These are phyloP conservation scores for Sinella curviseta DNA, from an alignment of 1,140 invertebrate genomes.

Conservation along the genomic window DNA sequence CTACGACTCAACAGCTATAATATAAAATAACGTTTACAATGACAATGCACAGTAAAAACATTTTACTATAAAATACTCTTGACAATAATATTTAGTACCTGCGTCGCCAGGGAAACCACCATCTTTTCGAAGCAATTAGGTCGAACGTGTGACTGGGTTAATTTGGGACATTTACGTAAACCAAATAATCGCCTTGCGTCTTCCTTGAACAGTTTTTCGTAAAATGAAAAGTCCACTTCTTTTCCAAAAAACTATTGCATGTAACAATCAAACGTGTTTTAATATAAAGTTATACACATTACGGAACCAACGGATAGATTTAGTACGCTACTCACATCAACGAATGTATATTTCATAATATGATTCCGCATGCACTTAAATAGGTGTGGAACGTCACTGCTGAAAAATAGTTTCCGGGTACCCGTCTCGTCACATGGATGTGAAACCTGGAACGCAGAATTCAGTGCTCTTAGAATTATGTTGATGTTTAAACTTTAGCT, in stretches of 20 bases:
- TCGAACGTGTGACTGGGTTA: not conserved
- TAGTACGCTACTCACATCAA: not conserved
- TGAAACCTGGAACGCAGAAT: not conserved
- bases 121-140: slow-evolving; percentile 35
- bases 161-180: not conserved
- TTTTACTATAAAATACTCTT: not conserved
- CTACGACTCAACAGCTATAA: not conserved
- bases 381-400: slow-evolving; percentile 18
- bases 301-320: no score
- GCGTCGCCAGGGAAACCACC: slow-evolving; percentile 14
- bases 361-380: slow-evolving; percentile 27
- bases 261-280: not conserved
- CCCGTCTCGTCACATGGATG: not conserved
- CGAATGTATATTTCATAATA: not conserved
- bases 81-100: not conserved
- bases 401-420: slow-evolving; percentile 6
- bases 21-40: no score
- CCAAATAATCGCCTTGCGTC: not conserved
- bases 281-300: no score
- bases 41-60: no score
- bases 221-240: not conserved
- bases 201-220: not conserved
- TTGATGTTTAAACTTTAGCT: no score
- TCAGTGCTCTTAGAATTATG: not conserved
- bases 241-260: not conserved